Conservation (phyloP, 1,140 invertebrate genomes). For the Brachystomella parvula region DNA sequence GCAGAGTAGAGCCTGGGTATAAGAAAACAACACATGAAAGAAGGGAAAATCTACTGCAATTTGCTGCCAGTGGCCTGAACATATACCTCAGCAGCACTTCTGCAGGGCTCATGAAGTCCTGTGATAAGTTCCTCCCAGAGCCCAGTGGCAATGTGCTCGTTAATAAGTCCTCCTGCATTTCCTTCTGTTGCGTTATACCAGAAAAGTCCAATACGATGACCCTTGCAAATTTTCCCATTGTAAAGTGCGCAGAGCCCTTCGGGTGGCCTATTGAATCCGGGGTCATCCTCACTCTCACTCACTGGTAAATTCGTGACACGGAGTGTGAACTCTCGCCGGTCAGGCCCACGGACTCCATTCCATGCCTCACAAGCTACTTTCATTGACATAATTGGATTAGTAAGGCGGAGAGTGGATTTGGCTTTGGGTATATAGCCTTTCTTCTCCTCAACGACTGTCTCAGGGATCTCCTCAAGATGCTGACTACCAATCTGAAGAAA, state of each 20-base stretch:
- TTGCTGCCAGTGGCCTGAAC: neutral
- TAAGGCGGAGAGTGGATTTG: slow-evolving; percentile 33
- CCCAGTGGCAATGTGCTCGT: slow-evolving; percentile 71
- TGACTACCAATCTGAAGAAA: slow-evolving; percentile 29
- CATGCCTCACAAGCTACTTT: slow-evolving; percentile 30
- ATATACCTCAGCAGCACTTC: slow-evolving; percentile 67
- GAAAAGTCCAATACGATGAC: slow-evolving; percentile 65
- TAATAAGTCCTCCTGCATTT: slow-evolving; percentile 62
- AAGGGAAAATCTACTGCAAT: slow-evolving; percentile 12
- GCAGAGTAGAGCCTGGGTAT: slow-evolving; percentile 67
- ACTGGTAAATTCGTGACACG: slow-evolving; percentile 33
- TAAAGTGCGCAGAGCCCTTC: slow-evolving; percentile 75
- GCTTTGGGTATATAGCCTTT: slow-evolving; percentile 27
- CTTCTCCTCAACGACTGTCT: slow-evolving; percentile 28
- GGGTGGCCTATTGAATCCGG: slow-evolving; percentile 36
- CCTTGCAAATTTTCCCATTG: slow-evolving; percentile 76
- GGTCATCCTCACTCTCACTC: slow-evolving; percentile 29
- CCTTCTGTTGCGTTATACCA: slow-evolving; percentile 68
- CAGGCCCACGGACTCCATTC: slow-evolving; percentile 12
- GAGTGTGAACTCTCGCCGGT: slow-evolving; percentile 23
- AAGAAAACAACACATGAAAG: slow-evolving; percentile 4
- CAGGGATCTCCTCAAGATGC: slow-evolving; percentile 27
- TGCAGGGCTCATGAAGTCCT: slow-evolving; percentile 68
- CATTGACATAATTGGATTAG: slow-evolving; percentile 27
- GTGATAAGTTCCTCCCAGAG: slow-evolving; percentile 78